Conservation (phyloP, 2,113 vertebrate genomes). For the Indri indri region DNA sequence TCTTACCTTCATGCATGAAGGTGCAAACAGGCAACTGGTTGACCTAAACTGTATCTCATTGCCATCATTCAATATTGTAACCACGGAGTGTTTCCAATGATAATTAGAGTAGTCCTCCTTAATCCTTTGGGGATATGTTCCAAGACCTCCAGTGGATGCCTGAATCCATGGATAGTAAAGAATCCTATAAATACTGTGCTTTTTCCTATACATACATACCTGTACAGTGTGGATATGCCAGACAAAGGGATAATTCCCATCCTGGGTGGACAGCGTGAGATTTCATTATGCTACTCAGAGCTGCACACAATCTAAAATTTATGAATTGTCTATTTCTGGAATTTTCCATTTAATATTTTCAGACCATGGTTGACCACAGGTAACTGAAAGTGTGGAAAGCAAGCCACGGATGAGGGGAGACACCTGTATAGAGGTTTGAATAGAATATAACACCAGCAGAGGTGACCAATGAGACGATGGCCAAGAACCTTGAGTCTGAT, state of each 20-base stretch:
- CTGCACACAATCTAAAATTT: not conserved
- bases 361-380: not conserved
- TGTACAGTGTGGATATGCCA: not conserved
- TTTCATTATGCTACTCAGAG: not conserved
- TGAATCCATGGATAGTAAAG: not conserved
- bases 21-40: not conserved
- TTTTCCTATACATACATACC: not conserved
- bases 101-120: not conserved
- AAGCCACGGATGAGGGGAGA: not conserved
- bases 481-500: not conserved
- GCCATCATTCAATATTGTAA: not conserved
- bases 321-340: not conserved
- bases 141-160: not conserved
- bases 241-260: not conserved
- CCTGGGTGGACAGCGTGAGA: not conserved
- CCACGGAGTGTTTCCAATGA: not conserved
- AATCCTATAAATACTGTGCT: not conserved
- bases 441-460: not conserved
- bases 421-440: not conserved
- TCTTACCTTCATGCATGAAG: not conserved
- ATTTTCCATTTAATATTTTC: not conserved
- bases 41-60: not conserved
- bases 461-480: not conserved
- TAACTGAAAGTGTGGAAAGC: not conserved
- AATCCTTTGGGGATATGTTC: not conserved